Conservation (phyloP, 2,888 invertebrate species). For the Diogma glabrata region DNA sequence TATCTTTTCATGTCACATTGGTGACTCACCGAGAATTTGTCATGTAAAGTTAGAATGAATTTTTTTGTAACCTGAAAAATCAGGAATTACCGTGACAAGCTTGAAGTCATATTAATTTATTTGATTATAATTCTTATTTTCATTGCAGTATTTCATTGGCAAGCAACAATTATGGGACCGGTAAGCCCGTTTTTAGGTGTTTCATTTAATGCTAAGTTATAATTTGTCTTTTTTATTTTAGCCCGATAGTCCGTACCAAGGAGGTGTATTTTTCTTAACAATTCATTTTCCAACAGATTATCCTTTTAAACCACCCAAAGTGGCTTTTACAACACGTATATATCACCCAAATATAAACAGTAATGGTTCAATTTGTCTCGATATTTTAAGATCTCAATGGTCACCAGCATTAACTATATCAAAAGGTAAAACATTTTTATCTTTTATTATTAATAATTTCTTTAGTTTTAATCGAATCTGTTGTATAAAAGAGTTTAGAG, state of each 20-base stretch:
- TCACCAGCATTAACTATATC: constrained; percentile 99
- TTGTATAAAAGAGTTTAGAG: no score
- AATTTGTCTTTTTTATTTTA: constrained; percentile 28
- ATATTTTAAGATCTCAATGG: constrained; percentile 99
- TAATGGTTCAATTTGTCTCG: constrained; percentile 99
- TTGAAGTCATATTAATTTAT: constrained; percentile 17
- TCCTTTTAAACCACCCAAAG: constrained; percentile 99
- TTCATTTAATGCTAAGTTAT: background rate
- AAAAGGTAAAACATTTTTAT: constrained; percentile 62
- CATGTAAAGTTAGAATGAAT: no score
- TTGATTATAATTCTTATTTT: constrained; percentile 27
- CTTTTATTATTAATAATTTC: background rate
- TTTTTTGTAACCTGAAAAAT: no score
- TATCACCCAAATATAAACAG: constrained; percentile 99
- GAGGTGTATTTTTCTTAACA: constrained; percentile 99
- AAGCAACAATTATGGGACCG: constrained; percentile 99
- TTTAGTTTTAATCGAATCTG: no score
- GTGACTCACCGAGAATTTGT: no score
- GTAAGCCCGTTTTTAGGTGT: constrained; percentile 47
- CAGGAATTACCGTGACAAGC: no score
- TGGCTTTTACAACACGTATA: constrained; percentile 99
- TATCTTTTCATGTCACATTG: no score
- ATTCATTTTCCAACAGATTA: constrained; percentile 99
- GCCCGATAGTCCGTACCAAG: constrained; percentile 99
- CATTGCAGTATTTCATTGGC: constrained; percentile 98